Evolutionary conservation across 92 coral and sea anemone species (phyloP).

Genomic region (Isaurus tuberculatus): DNA sequence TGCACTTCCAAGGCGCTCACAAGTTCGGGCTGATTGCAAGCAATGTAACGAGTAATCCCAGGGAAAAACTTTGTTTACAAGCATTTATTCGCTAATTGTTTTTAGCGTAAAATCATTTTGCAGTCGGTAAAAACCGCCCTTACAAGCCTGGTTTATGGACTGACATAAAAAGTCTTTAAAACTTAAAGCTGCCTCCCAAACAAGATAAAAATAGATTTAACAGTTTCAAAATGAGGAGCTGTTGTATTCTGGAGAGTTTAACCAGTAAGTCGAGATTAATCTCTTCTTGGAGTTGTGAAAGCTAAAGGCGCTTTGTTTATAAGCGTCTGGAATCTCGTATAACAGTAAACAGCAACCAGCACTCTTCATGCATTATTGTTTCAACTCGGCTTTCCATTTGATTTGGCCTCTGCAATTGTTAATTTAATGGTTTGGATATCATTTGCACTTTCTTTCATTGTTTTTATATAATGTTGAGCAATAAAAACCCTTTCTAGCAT

Average conservation of each 20-base stretch:
- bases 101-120: background rate
- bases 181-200: background rate
- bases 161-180: background rate
- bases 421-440: background rate
- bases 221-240: background rate
- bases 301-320: too few species aligned
- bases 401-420: background rate
- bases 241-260: background rate
- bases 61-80: background rate
- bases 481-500: background rate
- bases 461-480: background rate
- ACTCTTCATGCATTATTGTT: background rate
- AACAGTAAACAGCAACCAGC: too few species aligned
- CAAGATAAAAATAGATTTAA: background rate
- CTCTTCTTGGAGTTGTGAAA: too few species aligned
- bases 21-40: background rate
- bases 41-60: background rate
- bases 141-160: background rate
- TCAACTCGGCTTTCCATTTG: background rate
- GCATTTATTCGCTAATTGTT: background rate
- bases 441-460: background rate
- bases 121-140: background rate
- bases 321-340: too few species aligned
- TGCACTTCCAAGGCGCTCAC: too few species aligned
- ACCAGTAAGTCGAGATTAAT: background rate